Evolutionary conservation across 2,797 vertebrate species (phyloP).

Genomic region (Poeciliopsis turneri): DNA sequence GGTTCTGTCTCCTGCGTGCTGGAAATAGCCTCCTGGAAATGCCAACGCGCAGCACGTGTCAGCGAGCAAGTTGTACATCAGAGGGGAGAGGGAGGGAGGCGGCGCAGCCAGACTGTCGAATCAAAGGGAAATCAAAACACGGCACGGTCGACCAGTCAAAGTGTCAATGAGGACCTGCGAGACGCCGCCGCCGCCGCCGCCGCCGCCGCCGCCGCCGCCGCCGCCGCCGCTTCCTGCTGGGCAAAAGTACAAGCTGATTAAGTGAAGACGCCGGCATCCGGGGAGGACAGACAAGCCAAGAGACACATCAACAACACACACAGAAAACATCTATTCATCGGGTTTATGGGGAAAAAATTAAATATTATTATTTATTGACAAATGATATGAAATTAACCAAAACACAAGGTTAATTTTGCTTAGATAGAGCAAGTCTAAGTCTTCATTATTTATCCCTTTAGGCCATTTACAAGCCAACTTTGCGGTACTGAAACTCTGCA

Average conservation of each 20-base stretch:
- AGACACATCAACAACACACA: conserved; percentile 23
- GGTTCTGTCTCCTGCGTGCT: conserved; percentile 26
- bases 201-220: no score
- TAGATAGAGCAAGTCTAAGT: no score
- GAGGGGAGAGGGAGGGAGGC: background rate
- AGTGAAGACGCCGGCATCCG: conserved; percentile 29
- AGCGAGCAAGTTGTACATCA: conserved; percentile 47
- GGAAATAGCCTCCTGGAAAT: conserved; percentile 56
- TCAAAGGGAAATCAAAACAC: conserved; percentile 69
- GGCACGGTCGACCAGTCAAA: conserved; percentile 57
- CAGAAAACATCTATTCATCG: conserved; percentile 15
- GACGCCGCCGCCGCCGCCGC: conserved; percentile 24
- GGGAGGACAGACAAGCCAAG: conserved; percentile 31
- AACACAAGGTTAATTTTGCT: background rate
- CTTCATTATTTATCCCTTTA: no score
- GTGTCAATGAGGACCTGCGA: conserved; percentile 56
- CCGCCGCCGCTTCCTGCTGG: conserved; percentile 34
- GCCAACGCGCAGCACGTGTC: conserved; percentile 39
- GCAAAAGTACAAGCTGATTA: conserved; percentile 44
- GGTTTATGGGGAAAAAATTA: conserved; percentile 1
- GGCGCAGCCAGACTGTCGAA: conserved; percentile 56
- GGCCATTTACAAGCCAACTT: no score
- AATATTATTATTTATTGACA: background rate
- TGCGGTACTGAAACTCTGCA: no score
- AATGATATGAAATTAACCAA: background rate